A percentile compares a stretch with the other conserved stretches of the same genome.
These are phyloP conservation scores for Halisarca cf. caerulea DNA, from an alignment of 37 sponge, comb jelly and placozoan species.

Conservation along the genomic window DNA sequence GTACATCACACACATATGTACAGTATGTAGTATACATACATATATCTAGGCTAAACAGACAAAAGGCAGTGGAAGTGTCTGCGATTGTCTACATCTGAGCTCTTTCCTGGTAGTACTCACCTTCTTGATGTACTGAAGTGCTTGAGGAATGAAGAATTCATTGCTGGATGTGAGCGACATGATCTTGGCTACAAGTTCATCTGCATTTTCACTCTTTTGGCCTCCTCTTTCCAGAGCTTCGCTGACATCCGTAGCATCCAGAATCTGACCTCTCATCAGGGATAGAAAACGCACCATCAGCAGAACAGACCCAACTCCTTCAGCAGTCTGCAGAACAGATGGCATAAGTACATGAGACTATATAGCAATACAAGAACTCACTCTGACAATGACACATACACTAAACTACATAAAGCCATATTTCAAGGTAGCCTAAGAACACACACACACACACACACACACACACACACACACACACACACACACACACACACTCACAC, in stretches of 20 bases:
- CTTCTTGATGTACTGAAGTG: not conserved
- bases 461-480: slow-evolving; percentile 45
- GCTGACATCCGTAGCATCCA: not conserved
- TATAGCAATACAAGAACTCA: not conserved
- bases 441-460: too few relatives aligned
- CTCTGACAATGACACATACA: not conserved
- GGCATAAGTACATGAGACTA: too few relatives aligned
- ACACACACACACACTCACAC: slow-evolving; percentile 26
- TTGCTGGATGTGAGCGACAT: slow-evolving; percentile 56
- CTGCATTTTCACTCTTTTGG: slow-evolving; percentile 47
- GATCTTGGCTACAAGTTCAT: slow-evolving; percentile 54
- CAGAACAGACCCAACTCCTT: slow-evolving; percentile 7
- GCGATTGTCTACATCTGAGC: too few relatives aligned
- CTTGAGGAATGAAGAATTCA: slow-evolving; percentile 54
- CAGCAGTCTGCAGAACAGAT: not conserved
- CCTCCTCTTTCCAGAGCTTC: slow-evolving; percentile 17
- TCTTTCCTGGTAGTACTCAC: too few relatives aligned
- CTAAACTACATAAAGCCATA: not conserved
- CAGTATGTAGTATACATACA: too few relatives aligned
- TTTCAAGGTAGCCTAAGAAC: too few relatives aligned
- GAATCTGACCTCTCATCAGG: not conserved
- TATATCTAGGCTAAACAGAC: too few relatives aligned
- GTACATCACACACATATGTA: too few relatives aligned
- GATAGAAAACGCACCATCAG: slow-evolving; percentile 7
- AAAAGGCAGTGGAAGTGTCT: too few relatives aligned